A percentile compares a stretch with the other conserved stretches of the same genome.
Evolutionary conservation across 2,113 vertebrate species (phyloP).

Genomic region (human): GRCh38 chr11:125438001-125438500

Average conservation of each 20-base stretch:
- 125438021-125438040: slow-evolving; percentile 69
- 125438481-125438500: background rate
- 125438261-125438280: background rate
- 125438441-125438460: background rate
- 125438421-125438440: background rate
- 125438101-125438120: slow-evolving; percentile 75
- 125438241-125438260: background rate
- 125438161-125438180: slow-evolving; percentile 53
- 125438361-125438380: background rate
- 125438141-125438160: slow-evolving; percentile 61
- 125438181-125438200: slow-evolving; percentile 32
- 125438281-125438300: background rate
- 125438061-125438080: slow-evolving; percentile 75
- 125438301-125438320: background rate
- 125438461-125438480: background rate
- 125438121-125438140: slow-evolving; percentile 68
- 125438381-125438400: background rate
- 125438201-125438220: background rate
- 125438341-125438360: background rate
- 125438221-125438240: background rate
- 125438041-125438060: slow-evolving; percentile 72
- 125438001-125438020: slow-evolving; percentile 73
- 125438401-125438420: background rate
- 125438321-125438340: background rate
- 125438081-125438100: slow-evolving; percentile 78